Conservation (phyloP, 2,113 vertebrate genomes). For the Siniperca knerii region DNA sequence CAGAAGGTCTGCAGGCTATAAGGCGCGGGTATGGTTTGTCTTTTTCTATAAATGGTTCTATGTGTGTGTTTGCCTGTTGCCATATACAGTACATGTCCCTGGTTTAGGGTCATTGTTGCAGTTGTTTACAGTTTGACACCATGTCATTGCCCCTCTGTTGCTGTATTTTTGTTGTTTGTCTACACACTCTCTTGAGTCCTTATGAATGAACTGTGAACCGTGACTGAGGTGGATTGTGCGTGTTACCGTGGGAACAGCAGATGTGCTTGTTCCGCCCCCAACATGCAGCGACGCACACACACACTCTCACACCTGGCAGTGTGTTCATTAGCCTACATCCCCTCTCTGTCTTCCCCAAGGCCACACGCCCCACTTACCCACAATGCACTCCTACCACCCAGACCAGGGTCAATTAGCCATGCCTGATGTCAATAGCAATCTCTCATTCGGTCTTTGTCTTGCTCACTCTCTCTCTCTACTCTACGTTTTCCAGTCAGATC, state of each 20-base stretch:
- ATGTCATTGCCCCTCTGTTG: not conserved
- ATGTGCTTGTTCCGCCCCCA: slow-evolving; percentile 55
- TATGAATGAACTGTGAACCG: slow-evolving; percentile 70
- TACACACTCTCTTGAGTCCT: slow-evolving; percentile 44
- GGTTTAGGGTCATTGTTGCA: not conserved
- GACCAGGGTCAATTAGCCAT: slow-evolving; percentile 78
- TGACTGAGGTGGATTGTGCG: slow-evolving; percentile 65
- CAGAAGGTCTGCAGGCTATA: slow-evolving; percentile 5
- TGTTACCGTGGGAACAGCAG: slow-evolving; percentile 76
- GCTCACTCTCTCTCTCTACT: slow-evolving; percentile 22
- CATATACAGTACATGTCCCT: not conserved
- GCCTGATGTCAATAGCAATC: slow-evolving; percentile 73
- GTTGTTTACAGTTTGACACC: slow-evolving; percentile 27
- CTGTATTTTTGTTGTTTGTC: slow-evolving; percentile 6
- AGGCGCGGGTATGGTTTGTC: not conserved
- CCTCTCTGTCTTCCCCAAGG: slow-evolving; percentile 67
- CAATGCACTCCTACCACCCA: slow-evolving; percentile 74
- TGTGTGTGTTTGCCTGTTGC: not conserved
- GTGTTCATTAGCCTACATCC: slow-evolving; percentile 77
- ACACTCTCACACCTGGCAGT: slow-evolving; percentile 72
- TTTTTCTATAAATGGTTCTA: slow-evolving; percentile 2
- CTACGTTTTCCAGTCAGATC: slow-evolving; percentile 16
- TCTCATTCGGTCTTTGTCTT: slow-evolving; percentile 33
- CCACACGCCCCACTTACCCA: slow-evolving; percentile 81
- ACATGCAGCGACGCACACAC: slow-evolving; percentile 19